Evolutionary conservation across 2,797 vertebrate genomes (phyloP), one percentile per base, ranked within the genome.

Genomic region (Centropyge bicolor): DNA sequence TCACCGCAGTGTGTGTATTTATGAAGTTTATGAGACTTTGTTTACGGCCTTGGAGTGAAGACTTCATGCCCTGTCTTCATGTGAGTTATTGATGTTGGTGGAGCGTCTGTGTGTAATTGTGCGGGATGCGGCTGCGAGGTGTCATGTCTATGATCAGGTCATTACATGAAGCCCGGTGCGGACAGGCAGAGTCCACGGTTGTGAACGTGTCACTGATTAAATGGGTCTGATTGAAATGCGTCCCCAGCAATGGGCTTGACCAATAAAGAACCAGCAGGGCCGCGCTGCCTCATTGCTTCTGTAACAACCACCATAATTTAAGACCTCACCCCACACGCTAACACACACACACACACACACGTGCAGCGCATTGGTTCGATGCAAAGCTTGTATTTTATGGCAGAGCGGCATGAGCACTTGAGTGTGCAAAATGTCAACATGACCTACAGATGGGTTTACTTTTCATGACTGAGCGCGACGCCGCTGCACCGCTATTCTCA

Each of bases 171-270:
- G 64, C 64, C 49, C n/a, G 5, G 60, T 60, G 60, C 40, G 77
- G 60, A 83, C 81, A 65, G 65, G 76, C 66, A 49, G 54, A 78
- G 68, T 74, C 72, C 54, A 65, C 63, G 81, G 54, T 66, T 59
- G 77, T 68, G 70, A 82, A 82, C 20, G 78, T 81, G 82, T 69
- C 60, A n/a, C 80, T 90, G 83, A 89, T 88, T 80, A 84, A 90
- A 86, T 78, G 57, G 70, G 19, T 65, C 43, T 82, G 84, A 85
- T 86, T 90, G 76, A 90, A 88, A 86, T 36, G 73, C 8, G 57
- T 57, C 35, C 24, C 61, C 51, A 24, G 68, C 3, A 5, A 79
- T 41, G 49, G 55, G 8, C n/a, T 70, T 76, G 72, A 85, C 72
- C 75, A 49, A 70, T 77, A 81, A 88, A 83, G 52, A 72, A 60